Conservation (phyloP, 2,888 invertebrate genomes). For the Drosophila infuscata region DNA sequence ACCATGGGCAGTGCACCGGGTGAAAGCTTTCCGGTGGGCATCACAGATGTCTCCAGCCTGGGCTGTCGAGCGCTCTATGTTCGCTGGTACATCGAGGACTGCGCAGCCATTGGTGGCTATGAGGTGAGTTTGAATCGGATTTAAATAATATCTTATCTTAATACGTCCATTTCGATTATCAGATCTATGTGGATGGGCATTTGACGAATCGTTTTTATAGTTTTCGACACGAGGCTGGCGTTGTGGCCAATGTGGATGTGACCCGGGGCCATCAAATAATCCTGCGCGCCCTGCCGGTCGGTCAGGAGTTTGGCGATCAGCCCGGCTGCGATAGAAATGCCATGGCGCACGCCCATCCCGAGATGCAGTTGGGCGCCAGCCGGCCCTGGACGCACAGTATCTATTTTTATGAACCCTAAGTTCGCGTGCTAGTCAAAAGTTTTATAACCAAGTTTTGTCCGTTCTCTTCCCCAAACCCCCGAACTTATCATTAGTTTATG, state of each 20-base stretch:
- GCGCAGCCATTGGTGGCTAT: conserved; percentile 80
- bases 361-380: conserved; percentile 54
- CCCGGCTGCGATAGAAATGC: conserved; percentile 10
- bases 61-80: conserved; percentile 79
- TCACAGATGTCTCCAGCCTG: conserved; percentile 73
- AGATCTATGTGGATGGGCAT: conserved; percentile 83
- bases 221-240: conserved; percentile 78
- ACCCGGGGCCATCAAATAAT: conserved; percentile 76
- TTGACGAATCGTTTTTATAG: conserved; percentile 82
- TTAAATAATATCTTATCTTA: not conserved
- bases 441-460: conserved; percentile 22
- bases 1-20: conserved; percentile 34
- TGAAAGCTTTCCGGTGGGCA: conserved; percentile 79
- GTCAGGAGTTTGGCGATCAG: conserved; percentile 54
- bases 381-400: conserved; percentile 77
- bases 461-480: conserved; percentile 3
- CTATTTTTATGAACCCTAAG: conserved; percentile 75
- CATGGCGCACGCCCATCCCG: conserved; percentile 42
- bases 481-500: conserved; percentile 5
- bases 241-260: conserved; percentile 80
- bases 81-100: conserved; percentile 80
- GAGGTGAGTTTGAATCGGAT: conserved; percentile 66
- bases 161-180: not conserved
- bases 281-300: conserved; percentile 75
- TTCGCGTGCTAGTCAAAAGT: conserved; percentile 48